Conservation (phyloP, 2,113 vertebrate species). For the Mugil cephalus region DNA sequence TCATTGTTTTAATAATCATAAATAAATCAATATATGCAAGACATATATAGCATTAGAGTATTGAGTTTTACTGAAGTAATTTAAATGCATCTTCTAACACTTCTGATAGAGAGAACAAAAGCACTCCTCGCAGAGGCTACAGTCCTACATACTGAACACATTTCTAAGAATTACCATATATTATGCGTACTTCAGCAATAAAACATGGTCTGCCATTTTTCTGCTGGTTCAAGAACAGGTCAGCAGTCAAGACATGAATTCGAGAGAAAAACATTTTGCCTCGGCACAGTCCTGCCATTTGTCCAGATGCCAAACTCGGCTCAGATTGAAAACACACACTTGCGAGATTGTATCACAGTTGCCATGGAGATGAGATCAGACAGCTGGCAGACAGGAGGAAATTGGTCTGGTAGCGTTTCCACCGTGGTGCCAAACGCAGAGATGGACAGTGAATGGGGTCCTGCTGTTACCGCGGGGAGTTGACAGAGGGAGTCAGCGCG, state of each 20-base stretch:
- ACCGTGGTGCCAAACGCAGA: constrained; percentile 46
- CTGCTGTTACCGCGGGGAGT: constrained; percentile 58
- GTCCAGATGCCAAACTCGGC: constrained; percentile 53
- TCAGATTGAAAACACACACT: constrained; percentile 56
- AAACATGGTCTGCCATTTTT: neutral
- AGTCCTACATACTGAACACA: no score
- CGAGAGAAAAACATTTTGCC: constrained; percentile 19
- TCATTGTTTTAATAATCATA: no score
- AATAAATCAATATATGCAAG: no score
- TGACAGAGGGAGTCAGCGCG: constrained; percentile 77
- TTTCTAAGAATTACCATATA: no score
- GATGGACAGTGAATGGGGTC: constrained; percentile 40
- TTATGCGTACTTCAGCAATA: no score
- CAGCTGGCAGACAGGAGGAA: constrained; percentile 70
- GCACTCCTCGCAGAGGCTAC: no score
- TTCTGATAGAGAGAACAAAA: no score
- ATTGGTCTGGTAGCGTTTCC: constrained; percentile 63
- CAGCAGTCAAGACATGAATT: neutral
- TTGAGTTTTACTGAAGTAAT: no score
- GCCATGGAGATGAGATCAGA: constrained; percentile 79
- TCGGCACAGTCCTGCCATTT: constrained; percentile 29
- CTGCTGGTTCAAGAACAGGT: neutral
- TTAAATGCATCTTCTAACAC: no score
- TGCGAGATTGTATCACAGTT: constrained; percentile 77
- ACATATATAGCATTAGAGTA: no score